phyloP scores from a whole-genome alignment of 92 coral and sea anemone species.

The Palythoa caribaeorum region DNA sequence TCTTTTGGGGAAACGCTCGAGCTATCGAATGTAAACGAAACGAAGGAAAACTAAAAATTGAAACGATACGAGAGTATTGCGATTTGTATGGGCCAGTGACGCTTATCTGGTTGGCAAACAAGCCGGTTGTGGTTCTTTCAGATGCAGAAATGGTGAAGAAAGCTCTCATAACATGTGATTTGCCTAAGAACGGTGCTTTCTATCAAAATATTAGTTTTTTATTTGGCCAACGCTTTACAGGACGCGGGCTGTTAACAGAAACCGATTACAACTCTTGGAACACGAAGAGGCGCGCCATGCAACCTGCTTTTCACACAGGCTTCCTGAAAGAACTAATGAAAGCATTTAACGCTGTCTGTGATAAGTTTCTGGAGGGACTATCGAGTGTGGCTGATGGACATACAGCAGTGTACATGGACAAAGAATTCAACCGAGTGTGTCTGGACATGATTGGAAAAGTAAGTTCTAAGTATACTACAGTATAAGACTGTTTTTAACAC shows the following conservation, averaged over 20 bases:
- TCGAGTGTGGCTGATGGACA: constrained; percentile 72
- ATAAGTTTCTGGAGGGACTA: constrained; percentile 62
- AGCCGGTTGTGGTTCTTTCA: constrained; percentile 73
- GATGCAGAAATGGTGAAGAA: constrained; percentile 63
- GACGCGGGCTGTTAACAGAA: constrained; percentile 65
- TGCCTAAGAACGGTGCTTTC: constrained; percentile 60
- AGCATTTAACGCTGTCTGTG: constrained; percentile 75
- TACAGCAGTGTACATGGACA: constrained; percentile 73
- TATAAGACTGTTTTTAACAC: too few species aligned
- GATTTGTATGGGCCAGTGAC: constrained; percentile 74
- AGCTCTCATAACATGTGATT: constrained; percentile 64
- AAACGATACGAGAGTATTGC: constrained; percentile 55
- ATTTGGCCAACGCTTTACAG: constrained; percentile 82
- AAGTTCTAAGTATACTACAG: background rate
- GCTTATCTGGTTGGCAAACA: constrained; percentile 73
- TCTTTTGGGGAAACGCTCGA: constrained; percentile 70
- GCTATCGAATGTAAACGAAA: constrained; percentile 46
- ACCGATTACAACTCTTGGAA: constrained; percentile 57
- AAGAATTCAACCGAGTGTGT: constrained; percentile 68
- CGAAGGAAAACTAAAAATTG: constrained; percentile 17
- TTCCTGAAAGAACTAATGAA: constrained; percentile 65
- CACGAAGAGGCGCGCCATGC: constrained; percentile 47
- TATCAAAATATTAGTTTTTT: constrained; percentile 50
- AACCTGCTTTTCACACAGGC: constrained; percentile 69
- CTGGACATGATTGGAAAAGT: constrained; percentile 86